Evolutionary conservation across 2,797 vertebrate genomes (phyloP).

Genomic region (Ceryle rudis): DNA sequence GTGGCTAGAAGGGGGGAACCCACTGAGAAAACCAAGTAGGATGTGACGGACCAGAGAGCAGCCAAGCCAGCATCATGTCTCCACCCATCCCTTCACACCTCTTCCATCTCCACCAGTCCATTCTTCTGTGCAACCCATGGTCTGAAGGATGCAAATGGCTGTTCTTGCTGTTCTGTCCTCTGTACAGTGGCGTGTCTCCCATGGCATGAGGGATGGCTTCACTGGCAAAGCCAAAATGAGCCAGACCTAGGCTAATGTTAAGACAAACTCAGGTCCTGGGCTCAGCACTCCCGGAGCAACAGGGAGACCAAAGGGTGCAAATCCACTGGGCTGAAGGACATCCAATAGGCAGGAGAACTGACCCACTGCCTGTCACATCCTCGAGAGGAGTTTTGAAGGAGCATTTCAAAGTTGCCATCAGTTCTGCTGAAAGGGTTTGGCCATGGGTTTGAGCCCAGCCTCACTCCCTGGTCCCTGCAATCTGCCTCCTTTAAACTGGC

Average conservation of each 20-base stretch:
- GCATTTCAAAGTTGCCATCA: not conserved
- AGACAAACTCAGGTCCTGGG: not conserved
- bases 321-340: not conserved
- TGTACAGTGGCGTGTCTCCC: accelerated
- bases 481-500: not conserved
- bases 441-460: not conserved
- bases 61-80: not conserved
- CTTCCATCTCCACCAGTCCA: not conserved
- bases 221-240: not conserved
- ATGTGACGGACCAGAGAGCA: not conserved
- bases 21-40: not conserved
- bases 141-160: not conserved
- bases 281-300: accelerated
- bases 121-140: not conserved
- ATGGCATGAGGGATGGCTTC: not conserved
- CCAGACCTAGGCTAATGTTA: not conserved
- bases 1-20: not conserved
- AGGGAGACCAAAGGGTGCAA: not conserved
- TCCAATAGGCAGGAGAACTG: not conserved
- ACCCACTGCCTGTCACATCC: not conserved
- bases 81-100: not conserved
- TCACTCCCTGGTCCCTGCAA: not conserved
- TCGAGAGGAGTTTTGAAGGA: not conserved
- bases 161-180: not conserved
- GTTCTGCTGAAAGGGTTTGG: not conserved